Evolutionary conservation across 2,888 invertebrate genomes (phyloP).

Genomic region (Uropetala carovei): DNA sequence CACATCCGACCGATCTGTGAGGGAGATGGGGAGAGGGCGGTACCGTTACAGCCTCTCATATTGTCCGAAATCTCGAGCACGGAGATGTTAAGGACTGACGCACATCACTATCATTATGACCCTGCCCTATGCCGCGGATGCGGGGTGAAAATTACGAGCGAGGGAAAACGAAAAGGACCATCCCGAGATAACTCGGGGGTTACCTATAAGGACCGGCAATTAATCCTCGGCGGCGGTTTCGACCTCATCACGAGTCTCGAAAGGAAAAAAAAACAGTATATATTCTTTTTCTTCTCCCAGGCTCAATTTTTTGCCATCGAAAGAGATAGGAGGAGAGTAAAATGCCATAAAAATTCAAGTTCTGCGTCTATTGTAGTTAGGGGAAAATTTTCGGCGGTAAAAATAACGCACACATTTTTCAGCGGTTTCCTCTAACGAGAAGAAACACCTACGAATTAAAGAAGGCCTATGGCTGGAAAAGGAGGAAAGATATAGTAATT

Average conservation of each 20-base stretch:
- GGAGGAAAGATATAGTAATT: too few species aligned
- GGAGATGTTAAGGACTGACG: neutral
- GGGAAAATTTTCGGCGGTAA: neutral
- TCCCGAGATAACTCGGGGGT: neutral
- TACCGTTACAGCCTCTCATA: neutral
- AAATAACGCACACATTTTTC: neutral
- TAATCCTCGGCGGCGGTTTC: neutral
- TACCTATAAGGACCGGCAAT: neutral
- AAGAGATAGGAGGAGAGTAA: too few species aligned
- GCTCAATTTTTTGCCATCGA: too few species aligned
- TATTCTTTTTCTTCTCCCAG: too few species aligned
- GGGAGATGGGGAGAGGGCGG: neutral
- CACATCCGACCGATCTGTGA: neutral
- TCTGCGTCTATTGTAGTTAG: too few species aligned
- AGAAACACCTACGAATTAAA: too few species aligned
- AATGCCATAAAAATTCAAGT: too few species aligned
- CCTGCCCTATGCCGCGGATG: neutral
- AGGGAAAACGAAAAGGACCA: neutral
- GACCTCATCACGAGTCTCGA: neutral
- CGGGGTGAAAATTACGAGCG: neutral
- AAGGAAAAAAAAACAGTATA: too few species aligned
- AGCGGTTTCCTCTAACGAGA: too few species aligned
- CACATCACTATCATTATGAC: neutral
- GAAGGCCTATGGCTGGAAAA: too few species aligned
- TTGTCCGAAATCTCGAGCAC: neutral